These are phyloP conservation scores for Myathropa florea DNA, from an alignment of 2,888 invertebrate species.

Conservation along the genomic window DNA sequence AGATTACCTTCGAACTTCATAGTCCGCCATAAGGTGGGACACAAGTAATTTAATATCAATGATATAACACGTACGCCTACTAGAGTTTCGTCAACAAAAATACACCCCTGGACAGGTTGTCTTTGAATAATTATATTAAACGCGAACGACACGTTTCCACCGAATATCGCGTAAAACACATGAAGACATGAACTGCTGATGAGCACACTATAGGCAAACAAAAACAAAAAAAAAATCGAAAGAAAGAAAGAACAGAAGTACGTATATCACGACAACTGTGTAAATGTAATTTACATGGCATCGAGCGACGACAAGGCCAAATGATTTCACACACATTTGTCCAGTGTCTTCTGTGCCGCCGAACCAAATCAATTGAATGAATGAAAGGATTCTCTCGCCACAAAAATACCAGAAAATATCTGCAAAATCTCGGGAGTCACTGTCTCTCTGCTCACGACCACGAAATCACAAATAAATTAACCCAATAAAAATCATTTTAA, in stretches of 20 bases:
- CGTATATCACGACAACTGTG: conserved; percentile 9
- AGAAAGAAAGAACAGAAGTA: not conserved
- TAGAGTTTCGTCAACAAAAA: not conserved
- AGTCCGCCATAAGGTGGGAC: conserved; percentile 17
- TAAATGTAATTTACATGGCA: conserved; percentile 51
- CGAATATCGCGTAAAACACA: conserved; percentile 1
- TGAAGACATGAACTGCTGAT: not conserved
- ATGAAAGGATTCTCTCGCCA: not conserved
- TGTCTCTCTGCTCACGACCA: not conserved
- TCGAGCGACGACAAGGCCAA: conserved; percentile 30
- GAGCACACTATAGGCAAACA: not conserved
- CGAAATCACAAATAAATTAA: conserved; percentile 43
- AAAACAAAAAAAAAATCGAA: not conserved
- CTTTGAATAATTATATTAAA: conserved; percentile 13
- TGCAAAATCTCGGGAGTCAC: conserved; percentile 11
- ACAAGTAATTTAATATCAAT: conserved; percentile 28
- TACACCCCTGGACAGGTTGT: conserved; percentile 5
- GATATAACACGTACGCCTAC: conserved; percentile 49
- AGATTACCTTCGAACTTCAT: conserved; percentile 51
- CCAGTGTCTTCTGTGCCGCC: not conserved
- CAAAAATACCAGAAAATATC: not conserved
- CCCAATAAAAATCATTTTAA: conserved; percentile 35
- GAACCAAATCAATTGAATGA: not conserved
- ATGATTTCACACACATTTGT: conserved; percentile 18
- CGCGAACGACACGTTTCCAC: conserved; percentile 23